A percentile compares a stretch with the other conserved stretches of the same genome.
Evolutionary conservation across 1,140 invertebrate genomes (phyloP).

Genomic region (Gerris buenoi): DNA sequence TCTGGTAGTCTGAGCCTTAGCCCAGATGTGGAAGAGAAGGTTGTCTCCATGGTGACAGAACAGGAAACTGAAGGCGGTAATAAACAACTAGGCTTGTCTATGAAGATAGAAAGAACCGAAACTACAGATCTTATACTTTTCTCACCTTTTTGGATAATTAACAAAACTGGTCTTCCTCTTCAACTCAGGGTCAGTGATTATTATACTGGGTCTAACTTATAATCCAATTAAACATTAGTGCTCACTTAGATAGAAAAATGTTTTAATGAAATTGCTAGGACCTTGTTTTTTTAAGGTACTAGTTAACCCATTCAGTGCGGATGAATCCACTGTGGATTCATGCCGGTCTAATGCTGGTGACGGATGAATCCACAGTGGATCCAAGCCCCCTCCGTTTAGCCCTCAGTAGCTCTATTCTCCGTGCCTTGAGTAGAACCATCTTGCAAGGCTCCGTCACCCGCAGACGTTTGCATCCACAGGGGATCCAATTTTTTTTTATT

Average conservation of each 20-base stretch:
- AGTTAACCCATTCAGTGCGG: too few species aligned
- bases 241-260: background rate
- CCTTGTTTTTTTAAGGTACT: too few species aligned
- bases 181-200: conserved; percentile 64
- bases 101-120: conserved; percentile 43
- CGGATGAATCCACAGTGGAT: too few species aligned
- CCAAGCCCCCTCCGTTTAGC: too few species aligned
- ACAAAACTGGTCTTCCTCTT: conserved; percentile 65
- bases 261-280: background rate
- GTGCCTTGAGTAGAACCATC: too few species aligned
- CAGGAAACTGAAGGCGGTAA: conserved; percentile 45
- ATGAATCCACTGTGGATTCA: too few species aligned
- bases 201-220: too few species aligned
- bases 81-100: conserved; percentile 47
- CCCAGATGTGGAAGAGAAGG: conserved; percentile 49
- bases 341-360: too few species aligned
- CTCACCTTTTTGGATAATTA: conserved; percentile 80
- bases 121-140: conserved; percentile 52
- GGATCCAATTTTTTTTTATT: too few species aligned
- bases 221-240: background rate
- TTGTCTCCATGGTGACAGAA: conserved; percentile 47
- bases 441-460: too few species aligned
- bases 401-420: too few species aligned
- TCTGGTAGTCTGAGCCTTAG: conserved; percentile 48
- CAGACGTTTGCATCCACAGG: too few species aligned